Percentiles rank a stretch among this genome's conserved stretches.
These are phyloP conservation scores for Dromius quadrimaculatus DNA, from an alignment of 2,888 invertebrate genomes.

Conservation along the genomic window DNA sequence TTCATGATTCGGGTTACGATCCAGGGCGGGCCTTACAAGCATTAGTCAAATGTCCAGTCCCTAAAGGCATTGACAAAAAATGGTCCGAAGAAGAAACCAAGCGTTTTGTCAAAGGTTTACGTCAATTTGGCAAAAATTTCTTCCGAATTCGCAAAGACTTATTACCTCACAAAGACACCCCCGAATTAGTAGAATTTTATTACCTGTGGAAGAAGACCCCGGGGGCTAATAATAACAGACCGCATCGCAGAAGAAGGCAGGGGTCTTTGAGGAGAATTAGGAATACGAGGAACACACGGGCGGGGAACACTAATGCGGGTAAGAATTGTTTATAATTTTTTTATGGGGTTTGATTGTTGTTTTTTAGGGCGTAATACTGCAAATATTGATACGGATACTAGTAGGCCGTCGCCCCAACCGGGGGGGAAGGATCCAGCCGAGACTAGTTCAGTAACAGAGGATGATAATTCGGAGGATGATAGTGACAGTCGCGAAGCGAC, in stretches of 20 bases:
- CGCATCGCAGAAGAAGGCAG: conserved; percentile 89
- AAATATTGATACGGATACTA: conserved; percentile 63
- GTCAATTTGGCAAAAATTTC: conserved; percentile 99
- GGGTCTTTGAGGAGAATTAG: conserved; percentile 89
- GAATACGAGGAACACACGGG: conserved; percentile 88
- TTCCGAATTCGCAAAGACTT: conserved; percentile 97
- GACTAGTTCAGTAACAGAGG: conserved; percentile 85
- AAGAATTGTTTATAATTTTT: conserved; percentile 32
- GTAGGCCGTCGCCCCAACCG: conserved; percentile 75
- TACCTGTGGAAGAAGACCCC: conserved; percentile 99
- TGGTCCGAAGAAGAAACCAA: conserved; percentile 99
- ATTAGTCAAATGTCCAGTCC: conserved; percentile 96
- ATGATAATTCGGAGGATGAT: conserved; percentile 93
- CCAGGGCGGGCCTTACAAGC: conserved; percentile 96
- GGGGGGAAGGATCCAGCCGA: conserved; percentile 74
- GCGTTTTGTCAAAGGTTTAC: conserved; percentile 97
- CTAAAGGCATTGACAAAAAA: conserved; percentile 96
- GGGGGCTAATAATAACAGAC: conserved; percentile 95
- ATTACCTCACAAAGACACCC: conserved; percentile 96
- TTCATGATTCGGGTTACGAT: conserved; percentile 97
- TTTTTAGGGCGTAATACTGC: conserved; percentile 59
- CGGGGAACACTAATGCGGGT: conserved; percentile 69
- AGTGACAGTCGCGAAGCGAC: conserved; percentile 92
- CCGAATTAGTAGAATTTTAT: conserved; percentile 98
- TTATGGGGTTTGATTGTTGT: conserved; percentile 30